Evolutionary conservation across 2,113 vertebrate genomes (phyloP).

Genomic region (Microcebus ravelobensis): DNA sequence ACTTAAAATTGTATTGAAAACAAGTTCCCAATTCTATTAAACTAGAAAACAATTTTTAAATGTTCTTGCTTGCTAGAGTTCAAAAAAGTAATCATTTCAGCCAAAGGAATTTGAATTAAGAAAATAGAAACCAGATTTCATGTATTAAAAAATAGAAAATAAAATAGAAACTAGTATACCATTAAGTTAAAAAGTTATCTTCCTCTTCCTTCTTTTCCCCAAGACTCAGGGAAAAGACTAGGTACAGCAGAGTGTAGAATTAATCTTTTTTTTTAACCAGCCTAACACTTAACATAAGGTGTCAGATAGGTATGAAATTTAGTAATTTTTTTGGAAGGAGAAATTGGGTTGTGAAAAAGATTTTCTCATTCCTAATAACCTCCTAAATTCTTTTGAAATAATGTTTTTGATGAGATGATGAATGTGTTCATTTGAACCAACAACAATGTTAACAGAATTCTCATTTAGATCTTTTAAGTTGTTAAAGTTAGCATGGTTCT

Average conservation of each 20-base stretch:
- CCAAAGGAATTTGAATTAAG: conserved; percentile 41
- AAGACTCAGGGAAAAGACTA: background rate
- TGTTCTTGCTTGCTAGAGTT: background rate
- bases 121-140: conserved; percentile 32
- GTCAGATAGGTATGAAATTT: conserved; percentile 2
- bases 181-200: background rate
- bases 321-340: background rate
- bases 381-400: conserved; percentile 22
- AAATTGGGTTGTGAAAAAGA: background rate
- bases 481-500: background rate
- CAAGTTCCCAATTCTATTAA: conserved; percentile 21
- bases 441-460: background rate
- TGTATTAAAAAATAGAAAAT: background rate
- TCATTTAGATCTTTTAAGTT: background rate
- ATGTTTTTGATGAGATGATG: background rate
- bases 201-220: background rate
- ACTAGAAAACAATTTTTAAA: conserved; percentile 14
- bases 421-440: background rate
- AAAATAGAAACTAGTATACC: background rate
- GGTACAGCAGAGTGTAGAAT: background rate
- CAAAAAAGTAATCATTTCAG: conserved; percentile 39
- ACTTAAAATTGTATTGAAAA: conserved; percentile 1
- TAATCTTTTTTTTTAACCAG: background rate
- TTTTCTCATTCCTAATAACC: background rate
- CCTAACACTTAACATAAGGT: background rate